phyloP scores from a whole-genome alignment of 2,113 vertebrate genomes.

The Serinus canaria region DNA sequence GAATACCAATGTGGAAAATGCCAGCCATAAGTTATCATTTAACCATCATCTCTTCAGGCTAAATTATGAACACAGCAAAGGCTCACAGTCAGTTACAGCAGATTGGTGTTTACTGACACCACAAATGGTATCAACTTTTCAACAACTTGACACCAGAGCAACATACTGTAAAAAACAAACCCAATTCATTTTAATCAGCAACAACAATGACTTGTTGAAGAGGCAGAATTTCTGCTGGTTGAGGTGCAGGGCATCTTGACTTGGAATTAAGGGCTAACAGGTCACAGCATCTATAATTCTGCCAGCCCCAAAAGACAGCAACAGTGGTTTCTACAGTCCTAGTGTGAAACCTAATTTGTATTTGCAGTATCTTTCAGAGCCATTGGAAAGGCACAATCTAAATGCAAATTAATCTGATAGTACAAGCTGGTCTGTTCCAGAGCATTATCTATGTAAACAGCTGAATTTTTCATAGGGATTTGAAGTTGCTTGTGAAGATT shows the following conservation, averaged over 20 bases:
- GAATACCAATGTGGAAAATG: background rate
- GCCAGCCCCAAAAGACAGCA: background rate
- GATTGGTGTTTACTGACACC: background rate
- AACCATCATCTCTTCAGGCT: background rate
- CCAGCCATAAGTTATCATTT: background rate
- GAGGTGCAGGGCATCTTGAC: background rate
- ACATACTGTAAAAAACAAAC: background rate
- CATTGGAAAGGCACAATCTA: background rate
- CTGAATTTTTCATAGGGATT: background rate
- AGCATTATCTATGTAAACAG: background rate
- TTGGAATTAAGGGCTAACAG: background rate
- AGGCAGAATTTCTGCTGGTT: background rate
- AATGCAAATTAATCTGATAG: background rate
- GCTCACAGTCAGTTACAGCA: background rate
- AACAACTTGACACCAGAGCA: background rate
- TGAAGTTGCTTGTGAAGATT: background rate
- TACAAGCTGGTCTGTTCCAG: background rate
- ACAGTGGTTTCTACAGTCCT: background rate
- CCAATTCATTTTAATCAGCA: background rate
- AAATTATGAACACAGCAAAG: background rate
- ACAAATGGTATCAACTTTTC: background rate
- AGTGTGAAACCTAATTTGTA: background rate
- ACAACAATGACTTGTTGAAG: background rate
- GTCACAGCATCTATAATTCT: background rate
- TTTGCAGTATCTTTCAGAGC: background rate